Percentiles rank a stretch among this genome's conserved stretches.
phyloP scores from a whole-genome alignment of 92 coral and sea anemone genomes.

The Porites divaricata region DNA sequence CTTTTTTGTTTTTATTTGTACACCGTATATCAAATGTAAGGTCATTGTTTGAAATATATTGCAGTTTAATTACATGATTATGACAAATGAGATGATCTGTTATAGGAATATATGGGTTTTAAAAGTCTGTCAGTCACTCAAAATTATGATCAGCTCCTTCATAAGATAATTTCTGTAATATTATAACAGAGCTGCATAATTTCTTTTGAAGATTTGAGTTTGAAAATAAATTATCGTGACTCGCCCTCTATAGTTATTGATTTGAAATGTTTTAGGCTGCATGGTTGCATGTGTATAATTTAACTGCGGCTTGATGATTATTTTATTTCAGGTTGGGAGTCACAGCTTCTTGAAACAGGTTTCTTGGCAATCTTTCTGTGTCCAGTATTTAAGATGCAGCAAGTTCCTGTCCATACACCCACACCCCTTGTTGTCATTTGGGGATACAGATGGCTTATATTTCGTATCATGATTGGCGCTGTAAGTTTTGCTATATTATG shows the following conservation, averaged over 20 bases:
- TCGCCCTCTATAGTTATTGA: too few relatives aligned
- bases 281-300: background rate
- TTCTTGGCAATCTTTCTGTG: slow-evolving; percentile 94
- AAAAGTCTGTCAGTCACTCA: too few relatives aligned
- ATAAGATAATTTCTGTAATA: too few relatives aligned
- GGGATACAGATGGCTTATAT: slow-evolving; percentile 98
- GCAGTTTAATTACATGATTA: too few relatives aligned
- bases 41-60: too few relatives aligned
- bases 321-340: slow-evolving; percentile 88
- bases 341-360: slow-evolving; percentile 97
- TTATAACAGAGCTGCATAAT: too few relatives aligned
- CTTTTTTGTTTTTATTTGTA: background rate
- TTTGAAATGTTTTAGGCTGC: background rate
- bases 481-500: slow-evolving; percentile 62
- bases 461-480: slow-evolving; percentile 98
- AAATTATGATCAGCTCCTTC: too few relatives aligned
- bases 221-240: too few relatives aligned
- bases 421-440: slow-evolving; percentile 88
- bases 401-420: slow-evolving; percentile 90
- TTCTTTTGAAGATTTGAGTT: too few relatives aligned
- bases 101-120: too few relatives aligned
- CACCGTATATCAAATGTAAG: background rate
- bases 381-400: slow-evolving; percentile 81
- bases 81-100: too few relatives aligned
- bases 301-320: background rate